Evolutionary conservation across 2,113 vertebrate genomes (phyloP), one percentile per base, ranked within the genome.

Genomic region (Peromyscus maniculatus): DNA sequence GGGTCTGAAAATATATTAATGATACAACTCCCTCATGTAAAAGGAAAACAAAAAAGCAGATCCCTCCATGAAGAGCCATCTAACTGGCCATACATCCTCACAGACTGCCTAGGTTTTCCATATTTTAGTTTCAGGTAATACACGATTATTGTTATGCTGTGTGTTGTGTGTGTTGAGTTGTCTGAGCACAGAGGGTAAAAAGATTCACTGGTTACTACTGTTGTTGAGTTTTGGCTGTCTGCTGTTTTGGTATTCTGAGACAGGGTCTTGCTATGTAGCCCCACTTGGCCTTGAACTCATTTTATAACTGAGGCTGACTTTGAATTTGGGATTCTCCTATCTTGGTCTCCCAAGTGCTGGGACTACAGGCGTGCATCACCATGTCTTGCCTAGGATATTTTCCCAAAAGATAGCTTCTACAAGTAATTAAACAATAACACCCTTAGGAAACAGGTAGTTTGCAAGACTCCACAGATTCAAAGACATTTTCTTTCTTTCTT

Each of bases 361-460:
- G n/a, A 28, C 69, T 74, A 74, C 6, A 89, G 52, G 49, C 52
- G 52, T 36, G 17, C 3, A 66, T 66, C 31, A 52, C 31, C 43
- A 55, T n/a, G 31, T 4, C 36, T 89, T 39, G 13, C 52, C 15
- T n/a, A 92, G 59, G 9, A 22, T 71, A 49, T 55, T 87, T 93
- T 36, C 39, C 59, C 52, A 88, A 93, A 94, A 43, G 77, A 80
- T 67, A 95, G 55, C 52, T 11, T 95, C 33, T 43, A 71, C 17
- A 79, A 88, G 22, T 86, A 89, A 88, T 88, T 82, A 93, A 39
- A 82, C 57, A 57, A 78, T 33, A 74, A 75, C 3, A 13, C 3
- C 57, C 80, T 88, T 75, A 75, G 59, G 69, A 96, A 97, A 95
- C 0, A 91, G 36, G 52, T 77, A 77, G 71, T 36, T 4, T 79